Evolutionary conservation across 1,140 invertebrate species (phyloP).

Genomic region (Hypothenemus hampei): DNA sequence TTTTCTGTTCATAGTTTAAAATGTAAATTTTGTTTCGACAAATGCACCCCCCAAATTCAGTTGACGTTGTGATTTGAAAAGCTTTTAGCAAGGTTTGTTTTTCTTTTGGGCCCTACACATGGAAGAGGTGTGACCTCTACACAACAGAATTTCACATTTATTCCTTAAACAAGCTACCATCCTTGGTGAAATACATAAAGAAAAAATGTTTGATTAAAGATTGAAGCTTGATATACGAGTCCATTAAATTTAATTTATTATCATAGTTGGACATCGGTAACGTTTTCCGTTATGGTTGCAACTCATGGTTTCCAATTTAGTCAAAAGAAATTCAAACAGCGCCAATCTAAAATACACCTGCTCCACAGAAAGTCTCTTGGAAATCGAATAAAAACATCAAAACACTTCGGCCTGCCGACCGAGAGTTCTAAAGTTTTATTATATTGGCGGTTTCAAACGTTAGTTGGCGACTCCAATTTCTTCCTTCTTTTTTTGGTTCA

Average conservation of each 20-base stretch:
- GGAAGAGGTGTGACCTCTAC: too few species aligned
- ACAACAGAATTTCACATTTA: too few species aligned
- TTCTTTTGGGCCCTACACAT: neutral
- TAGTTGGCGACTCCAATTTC: too few species aligned
- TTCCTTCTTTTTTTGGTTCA: too few species aligned
- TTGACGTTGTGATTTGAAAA: neutral
- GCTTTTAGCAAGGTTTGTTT: slow-evolving; percentile 1
- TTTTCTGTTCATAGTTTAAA: neutral
- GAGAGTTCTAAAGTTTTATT: slow-evolving; percentile 15
- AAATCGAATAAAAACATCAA: slow-evolving; percentile 2
- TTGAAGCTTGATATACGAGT: too few species aligned
- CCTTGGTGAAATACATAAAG: too few species aligned
- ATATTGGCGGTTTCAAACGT: slow-evolving; percentile 7
- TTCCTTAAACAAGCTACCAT: too few species aligned
- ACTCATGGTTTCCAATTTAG: neutral
- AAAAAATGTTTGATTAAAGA: too few species aligned
- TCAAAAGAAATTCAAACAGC: neutral
- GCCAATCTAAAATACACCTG: slow-evolving; percentile 9
- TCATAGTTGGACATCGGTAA: too few species aligned
- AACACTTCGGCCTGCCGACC: slow-evolving; percentile 1
- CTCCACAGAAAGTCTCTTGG: slow-evolving; percentile 8
- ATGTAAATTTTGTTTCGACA: slow-evolving; percentile 7
- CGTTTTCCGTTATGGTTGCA: too few species aligned
- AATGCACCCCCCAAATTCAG: slow-evolving; percentile 3
- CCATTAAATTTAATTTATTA: too few species aligned